phyloP scores from a whole-genome alignment of 2,888 invertebrate species.

The Perizoma affinitatum region DNA sequence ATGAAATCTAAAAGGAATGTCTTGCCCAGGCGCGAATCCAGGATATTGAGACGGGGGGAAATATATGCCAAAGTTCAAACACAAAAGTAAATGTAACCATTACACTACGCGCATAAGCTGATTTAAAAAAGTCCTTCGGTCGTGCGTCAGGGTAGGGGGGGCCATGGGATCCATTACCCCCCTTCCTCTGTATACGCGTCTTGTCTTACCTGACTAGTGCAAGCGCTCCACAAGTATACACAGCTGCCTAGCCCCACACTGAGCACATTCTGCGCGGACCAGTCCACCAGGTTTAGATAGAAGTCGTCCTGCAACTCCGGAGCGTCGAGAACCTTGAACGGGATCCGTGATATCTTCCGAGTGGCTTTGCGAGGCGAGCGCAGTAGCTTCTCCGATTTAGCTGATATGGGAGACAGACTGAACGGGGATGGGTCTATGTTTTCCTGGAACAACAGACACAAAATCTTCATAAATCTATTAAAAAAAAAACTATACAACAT shows the following conservation, averaged over 20 bases:
- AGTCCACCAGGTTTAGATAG: constrained; percentile 99
- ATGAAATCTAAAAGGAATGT: no score
- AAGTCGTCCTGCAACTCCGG: constrained; percentile 99
- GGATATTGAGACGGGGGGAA: no score
- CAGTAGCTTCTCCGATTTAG: constrained; percentile 96
- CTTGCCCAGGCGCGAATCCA: no score
- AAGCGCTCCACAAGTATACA: constrained; percentile 99
- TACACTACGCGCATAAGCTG: no score
- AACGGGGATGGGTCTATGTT: constrained; percentile 94
- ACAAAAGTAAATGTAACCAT: no score
- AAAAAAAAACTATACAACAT: no score
- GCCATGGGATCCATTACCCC: no score
- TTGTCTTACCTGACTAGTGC: constrained; percentile 93
- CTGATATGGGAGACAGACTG: constrained; percentile 97
- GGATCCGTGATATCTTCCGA: constrained; percentile 98
- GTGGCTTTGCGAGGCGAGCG: constrained; percentile 99
- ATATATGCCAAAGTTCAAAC: no score
- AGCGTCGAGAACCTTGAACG: constrained; percentile 98
- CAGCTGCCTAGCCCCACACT: constrained; percentile 99
- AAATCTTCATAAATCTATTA: no score
- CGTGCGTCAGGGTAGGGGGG: no score
- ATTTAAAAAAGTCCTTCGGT: no score
- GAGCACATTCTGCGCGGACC: constrained; percentile 99
- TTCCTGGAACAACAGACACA: constrained; percentile 82
- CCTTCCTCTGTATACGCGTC: no score